These are phyloP conservation scores for Metridium senile DNA, from an alignment of 92 coral and sea anemone genomes.

Conservation along the genomic window DNA sequence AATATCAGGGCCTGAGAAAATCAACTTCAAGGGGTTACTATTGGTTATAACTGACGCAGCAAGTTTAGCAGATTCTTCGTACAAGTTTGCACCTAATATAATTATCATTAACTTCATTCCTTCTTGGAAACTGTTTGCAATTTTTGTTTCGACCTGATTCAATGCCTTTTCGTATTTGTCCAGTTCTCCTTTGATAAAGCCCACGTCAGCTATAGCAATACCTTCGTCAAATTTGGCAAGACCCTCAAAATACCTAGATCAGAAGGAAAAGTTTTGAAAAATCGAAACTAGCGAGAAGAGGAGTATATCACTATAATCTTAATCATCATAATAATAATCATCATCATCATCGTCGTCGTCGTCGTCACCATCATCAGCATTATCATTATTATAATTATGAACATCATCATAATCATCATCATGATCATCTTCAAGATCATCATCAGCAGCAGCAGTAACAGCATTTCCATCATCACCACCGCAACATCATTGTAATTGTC, in stretches of 20 bases:
- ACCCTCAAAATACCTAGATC: slow-evolving; percentile 19
- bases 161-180: slow-evolving; percentile 10
- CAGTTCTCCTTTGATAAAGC: slow-evolving; percentile 42
- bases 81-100: slow-evolving; percentile 10
- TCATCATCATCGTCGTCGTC: no score
- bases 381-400: no score
- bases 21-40: slow-evolving; percentile 49
- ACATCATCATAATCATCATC: no score
- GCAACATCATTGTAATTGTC: no score
- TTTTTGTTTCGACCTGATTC: slow-evolving; percentile 6
- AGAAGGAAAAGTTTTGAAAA: background rate
- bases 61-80: slow-evolving; percentile 25
- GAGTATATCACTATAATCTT: no score
- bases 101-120: slow-evolving; percentile 22
- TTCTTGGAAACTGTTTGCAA: slow-evolving; percentile 9
- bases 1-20: slow-evolving; percentile 44
- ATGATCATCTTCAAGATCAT: no score
- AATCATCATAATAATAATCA: no score
- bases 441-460: no score
- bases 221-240: slow-evolving; percentile 50
- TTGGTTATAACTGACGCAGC: slow-evolving; percentile 28
- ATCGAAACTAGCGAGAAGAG: no score
- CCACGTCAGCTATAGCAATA: slow-evolving; percentile 54
- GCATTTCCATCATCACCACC: no score
- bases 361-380: no score